Evolutionary conservation across 2,888 invertebrate genomes (phyloP), one percentile per base, ranked within the genome.

Genomic region (Lepas anatifera): DNA sequence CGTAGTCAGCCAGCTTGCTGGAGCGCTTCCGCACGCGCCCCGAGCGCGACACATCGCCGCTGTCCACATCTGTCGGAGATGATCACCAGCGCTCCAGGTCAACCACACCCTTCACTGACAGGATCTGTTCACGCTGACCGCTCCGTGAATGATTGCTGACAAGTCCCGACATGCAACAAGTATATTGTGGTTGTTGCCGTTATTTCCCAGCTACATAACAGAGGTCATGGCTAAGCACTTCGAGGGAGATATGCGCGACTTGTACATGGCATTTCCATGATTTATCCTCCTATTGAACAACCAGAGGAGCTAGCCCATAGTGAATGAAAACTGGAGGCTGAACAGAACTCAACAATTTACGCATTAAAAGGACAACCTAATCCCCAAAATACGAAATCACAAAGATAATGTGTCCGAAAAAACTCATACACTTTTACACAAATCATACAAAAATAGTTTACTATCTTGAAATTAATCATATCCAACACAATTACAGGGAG

Each of bases 1-100:
- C 92, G 81, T 95, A 96, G 80, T 95, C 96, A 81, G 92, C 87
- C 63, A 97, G 83, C 79, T 96, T 95, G 0, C 95, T 94, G 27
- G 95, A 95, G 81, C 95, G 96, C 82, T 96, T 96, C 70, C 95
- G 83, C 0, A 95, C 92, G 71, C 94, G 84, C 32, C 94, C 94
- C 76, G 94, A 93, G 71, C 94, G 85, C 3, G 94, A 94, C 4
- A 58, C 32, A 18, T 58, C 58, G 16, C 58, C 58, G 58, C 58
- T 58, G 35, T 58, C 58, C 58, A 58, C 58, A 35, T 58, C 58
- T 58, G 32, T 22, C 1, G 58, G 8, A 29, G 3, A 27, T 13
- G 48, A 4, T 10, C 18, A 1, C 39, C 39, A 3, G 13, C 13
- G 43, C 43, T 3, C 43, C 3, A 16, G 3, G 3, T 43, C 39